phyloP scores from a whole-genome alignment of 2,113 vertebrate genomes.

The Corvus cornix region DNA sequence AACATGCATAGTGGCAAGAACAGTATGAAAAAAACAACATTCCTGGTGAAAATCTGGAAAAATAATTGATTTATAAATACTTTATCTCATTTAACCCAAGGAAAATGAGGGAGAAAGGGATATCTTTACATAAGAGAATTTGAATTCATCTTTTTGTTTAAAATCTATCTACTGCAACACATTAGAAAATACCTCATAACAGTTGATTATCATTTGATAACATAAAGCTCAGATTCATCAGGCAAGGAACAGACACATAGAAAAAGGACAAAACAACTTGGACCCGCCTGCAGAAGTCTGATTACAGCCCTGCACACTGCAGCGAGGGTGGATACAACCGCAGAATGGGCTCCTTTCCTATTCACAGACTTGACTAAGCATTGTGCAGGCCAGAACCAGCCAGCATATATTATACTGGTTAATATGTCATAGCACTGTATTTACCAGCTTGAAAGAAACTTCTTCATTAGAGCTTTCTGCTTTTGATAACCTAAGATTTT shows the following conservation, averaged over 20 bases:
- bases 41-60: background rate
- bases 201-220: background rate
- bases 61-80: background rate
- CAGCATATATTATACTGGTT: background rate
- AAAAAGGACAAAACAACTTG: background rate
- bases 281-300: background rate
- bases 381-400: background rate
- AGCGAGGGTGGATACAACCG: background rate
- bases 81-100: background rate
- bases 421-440: background rate
- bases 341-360: background rate
- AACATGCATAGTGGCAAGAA: background rate
- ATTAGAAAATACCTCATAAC: background rate
- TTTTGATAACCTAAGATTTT: constrained; percentile 50
- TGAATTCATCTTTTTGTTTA: background rate
- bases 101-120: background rate
- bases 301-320: background rate
- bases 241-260: background rate
- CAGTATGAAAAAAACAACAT: background rate
- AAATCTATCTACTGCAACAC: background rate
- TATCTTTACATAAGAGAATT: background rate
- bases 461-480: constrained; percentile 21
- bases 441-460: constrained; percentile 25
- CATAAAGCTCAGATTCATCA: background rate
- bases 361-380: background rate